Conservation (phyloP, 2,888 invertebrate genomes). For the Dicycla oo region DNA sequence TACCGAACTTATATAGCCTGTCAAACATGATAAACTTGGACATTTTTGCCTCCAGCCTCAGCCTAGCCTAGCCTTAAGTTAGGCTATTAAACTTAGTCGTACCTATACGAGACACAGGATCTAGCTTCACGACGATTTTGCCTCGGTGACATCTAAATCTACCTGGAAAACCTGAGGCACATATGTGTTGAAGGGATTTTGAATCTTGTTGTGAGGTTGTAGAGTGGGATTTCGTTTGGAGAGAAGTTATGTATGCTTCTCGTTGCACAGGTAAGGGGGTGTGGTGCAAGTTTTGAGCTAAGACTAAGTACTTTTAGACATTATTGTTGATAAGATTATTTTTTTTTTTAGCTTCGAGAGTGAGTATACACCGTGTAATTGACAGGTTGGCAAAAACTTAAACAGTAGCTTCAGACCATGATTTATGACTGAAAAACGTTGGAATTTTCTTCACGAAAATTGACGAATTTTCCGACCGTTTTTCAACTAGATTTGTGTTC, state of each 20-base stretch:
- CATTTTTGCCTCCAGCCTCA: slow-evolving; percentile 52
- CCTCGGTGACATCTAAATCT: slow-evolving; percentile 66
- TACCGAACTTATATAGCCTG: slow-evolving; percentile 44
- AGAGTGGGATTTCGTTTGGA: slow-evolving; percentile 25
- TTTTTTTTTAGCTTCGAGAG: too few species aligned
- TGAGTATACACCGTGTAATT: too few species aligned
- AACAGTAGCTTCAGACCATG: too few species aligned
- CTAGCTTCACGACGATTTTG: slow-evolving; percentile 59
- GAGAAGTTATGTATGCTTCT: slow-evolving; percentile 23
- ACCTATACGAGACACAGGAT: slow-evolving; percentile 56
- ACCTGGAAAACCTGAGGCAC: slow-evolving; percentile 45
- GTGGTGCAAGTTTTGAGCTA: slow-evolving; percentile 30
- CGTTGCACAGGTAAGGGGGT: slow-evolving; percentile 53
- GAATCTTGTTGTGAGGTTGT: slow-evolving; percentile 16
- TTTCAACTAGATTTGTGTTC: too few species aligned
- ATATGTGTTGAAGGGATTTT: not conserved
- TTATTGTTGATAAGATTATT: too few species aligned
- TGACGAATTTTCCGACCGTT: too few species aligned
- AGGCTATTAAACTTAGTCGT: slow-evolving; percentile 64
- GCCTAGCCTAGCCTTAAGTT: slow-evolving; percentile 46
- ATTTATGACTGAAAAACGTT: too few species aligned
- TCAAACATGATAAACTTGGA: slow-evolving; percentile 47
- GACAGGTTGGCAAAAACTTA: too few species aligned
- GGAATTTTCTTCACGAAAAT: too few species aligned
- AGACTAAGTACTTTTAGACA: not conserved